Percentiles rank a stretch among this genome's conserved stretches.
phyloP scores from a whole-genome alignment of 2,888 invertebrate genomes.

The Lymantria dispar region DNA sequence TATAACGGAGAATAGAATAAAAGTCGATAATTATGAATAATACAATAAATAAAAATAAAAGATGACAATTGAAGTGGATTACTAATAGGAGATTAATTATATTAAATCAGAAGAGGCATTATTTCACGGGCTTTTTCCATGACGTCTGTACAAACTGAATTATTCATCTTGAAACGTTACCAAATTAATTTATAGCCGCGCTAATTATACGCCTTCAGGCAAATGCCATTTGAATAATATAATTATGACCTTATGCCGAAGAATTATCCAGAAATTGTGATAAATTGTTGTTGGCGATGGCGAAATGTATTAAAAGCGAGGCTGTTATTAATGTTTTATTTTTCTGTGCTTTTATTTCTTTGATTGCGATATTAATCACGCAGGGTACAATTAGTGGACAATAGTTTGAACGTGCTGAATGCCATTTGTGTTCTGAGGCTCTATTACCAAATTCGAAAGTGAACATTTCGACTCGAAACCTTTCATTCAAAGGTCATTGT shows the following conservation, averaged over 20 bases:
- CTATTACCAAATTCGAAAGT: too few relatives aligned
- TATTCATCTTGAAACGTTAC: constrained; percentile 25
- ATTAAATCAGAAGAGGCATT: too few relatives aligned
- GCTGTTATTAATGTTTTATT: constrained; percentile 16
- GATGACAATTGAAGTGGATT: too few relatives aligned
- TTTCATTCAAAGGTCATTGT: too few relatives aligned
- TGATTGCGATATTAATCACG: constrained; percentile 30
- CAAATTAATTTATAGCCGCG: constrained; percentile 33
- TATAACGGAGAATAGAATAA: too few relatives aligned
- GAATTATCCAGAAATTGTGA: constrained; percentile 26
- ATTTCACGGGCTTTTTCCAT: background rate
- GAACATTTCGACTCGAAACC: too few relatives aligned
- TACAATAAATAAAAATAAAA: too few relatives aligned
- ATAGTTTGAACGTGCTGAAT: constrained; percentile 17
- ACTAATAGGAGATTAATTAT: too few relatives aligned
- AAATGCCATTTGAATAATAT: constrained; percentile 29
- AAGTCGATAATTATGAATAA: too few relatives aligned
- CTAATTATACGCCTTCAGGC: constrained; percentile 23
- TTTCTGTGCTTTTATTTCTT: constrained; percentile 26
- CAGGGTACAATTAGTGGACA: constrained; percentile 26
- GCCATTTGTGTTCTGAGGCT: constrained; percentile 5
- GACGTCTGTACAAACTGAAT: constrained; percentile 12
- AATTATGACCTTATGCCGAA: constrained; percentile 26
- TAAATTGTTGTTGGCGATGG: constrained; percentile 14
- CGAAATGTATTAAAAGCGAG: constrained; percentile 5